Evolutionary conservation across 2,113 vertebrate species (phyloP).

Genomic region (Poeciliopsis prolifica): DNA sequence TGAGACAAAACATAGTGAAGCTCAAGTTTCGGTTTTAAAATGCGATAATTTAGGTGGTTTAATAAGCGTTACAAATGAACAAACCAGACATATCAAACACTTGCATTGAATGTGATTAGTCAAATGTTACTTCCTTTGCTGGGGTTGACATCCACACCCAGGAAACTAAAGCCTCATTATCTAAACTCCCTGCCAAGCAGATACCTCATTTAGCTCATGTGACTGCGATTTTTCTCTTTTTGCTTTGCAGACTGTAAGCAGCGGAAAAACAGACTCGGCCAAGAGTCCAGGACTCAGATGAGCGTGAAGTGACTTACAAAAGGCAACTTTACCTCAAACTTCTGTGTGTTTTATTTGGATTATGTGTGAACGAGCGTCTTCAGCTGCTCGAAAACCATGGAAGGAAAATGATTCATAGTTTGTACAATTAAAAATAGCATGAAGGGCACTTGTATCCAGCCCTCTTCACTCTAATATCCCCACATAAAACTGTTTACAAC

Average conservation of each 20-base stretch:
- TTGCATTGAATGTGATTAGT: conserved; percentile 31
- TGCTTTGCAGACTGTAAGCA: conserved; percentile 7
- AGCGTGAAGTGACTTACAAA: not conserved
- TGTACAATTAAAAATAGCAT: too few relatives aligned
- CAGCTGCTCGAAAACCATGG: too few relatives aligned
- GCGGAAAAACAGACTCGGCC: conserved; percentile 15
- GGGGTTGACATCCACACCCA: conserved; percentile 49
- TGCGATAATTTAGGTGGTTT: conserved; percentile 15
- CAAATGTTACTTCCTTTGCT: conserved; percentile 41
- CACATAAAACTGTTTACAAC: too few relatives aligned
- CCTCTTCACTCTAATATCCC: too few relatives aligned
- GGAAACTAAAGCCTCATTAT: conserved; percentile 59
- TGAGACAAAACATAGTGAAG: conserved; percentile 35
- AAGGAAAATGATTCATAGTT: too few relatives aligned
- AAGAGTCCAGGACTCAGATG: conserved; percentile 12
- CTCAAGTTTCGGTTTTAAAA: conserved; percentile 42
- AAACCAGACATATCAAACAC: conserved; percentile 28
- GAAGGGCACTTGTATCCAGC: too few relatives aligned
- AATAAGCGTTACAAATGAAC: conserved; percentile 20
- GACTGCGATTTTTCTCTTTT: conserved; percentile 41
- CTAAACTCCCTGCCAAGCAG: conserved; percentile 53
- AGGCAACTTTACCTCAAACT: not conserved
- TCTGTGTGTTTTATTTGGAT: not conserved
- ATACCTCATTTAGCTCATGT: conserved; percentile 64
- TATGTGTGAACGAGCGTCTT: not conserved